Evolutionary conservation across 2,797 vertebrate genomes (phyloP).

Genomic region (Eidolon dupreanum): DNA sequence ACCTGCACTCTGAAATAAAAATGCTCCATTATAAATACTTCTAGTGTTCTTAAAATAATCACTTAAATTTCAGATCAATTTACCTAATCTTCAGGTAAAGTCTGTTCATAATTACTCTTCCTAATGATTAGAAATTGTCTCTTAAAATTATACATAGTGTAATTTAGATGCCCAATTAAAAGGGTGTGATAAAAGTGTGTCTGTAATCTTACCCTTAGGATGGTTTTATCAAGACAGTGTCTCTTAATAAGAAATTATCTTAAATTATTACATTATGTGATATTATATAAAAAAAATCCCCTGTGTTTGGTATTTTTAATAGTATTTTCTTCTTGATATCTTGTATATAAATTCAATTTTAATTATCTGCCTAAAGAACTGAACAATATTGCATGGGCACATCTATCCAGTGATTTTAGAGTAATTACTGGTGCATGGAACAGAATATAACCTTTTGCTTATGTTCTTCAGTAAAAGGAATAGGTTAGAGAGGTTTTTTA

Average conservation of each 20-base stretch:
- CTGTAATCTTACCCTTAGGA: conserved; percentile 72
- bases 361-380: conserved; percentile 85
- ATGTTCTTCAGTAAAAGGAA: conserved; percentile 85
- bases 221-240: conserved; percentile 79
- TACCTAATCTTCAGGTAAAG: conserved; percentile 77
- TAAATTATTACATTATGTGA: conserved; percentile 84
- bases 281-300: conserved; percentile 80
- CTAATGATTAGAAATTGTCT: conserved; percentile 76
- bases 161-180: conserved; percentile 82
- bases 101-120: conserved; percentile 81
- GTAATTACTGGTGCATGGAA: conserved; percentile 86
- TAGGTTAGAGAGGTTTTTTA: conserved; percentile 88
- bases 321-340: conserved; percentile 85
- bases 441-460: conserved; percentile 88
- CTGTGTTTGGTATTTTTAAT: conserved; percentile 85
- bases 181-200: conserved; percentile 79
- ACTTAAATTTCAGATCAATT: conserved; percentile 72
- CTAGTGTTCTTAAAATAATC: conserved; percentile 79
- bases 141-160: conserved; percentile 82
- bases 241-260: conserved; percentile 79
- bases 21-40: conserved; percentile 73
- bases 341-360: conserved; percentile 83
- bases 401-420: conserved; percentile 86
- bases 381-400: conserved; percentile 84
- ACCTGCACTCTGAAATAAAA: conserved; percentile 66